Evolutionary conservation across 2,113 vertebrate species (phyloP), one percentile per base, ranked within the genome.

Genomic region (Genyomyrus donnyi): DNA sequence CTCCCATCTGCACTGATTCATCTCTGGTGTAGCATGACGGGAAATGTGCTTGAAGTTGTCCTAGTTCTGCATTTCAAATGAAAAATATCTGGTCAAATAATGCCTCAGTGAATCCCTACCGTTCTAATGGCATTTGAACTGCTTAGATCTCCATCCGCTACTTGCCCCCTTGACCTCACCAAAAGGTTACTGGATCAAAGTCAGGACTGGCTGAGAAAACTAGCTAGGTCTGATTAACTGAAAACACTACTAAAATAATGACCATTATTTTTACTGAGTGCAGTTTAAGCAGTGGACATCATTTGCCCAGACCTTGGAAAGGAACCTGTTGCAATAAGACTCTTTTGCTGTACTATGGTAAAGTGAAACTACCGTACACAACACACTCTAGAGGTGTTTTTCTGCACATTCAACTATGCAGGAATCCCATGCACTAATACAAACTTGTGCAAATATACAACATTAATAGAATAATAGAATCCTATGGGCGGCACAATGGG

Each of bases 31-130:
- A 50, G 84, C 84, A 86, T 50, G 84, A 86, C 31, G 84, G 84
- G 45, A 86, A 49, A 48, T 86, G 83, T 85, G 46, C 21, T 86
- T 86, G 84, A 86, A 86, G 24, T 86, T 48, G 84, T 50, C 84
- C 84, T 50, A 27, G 48, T 49, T 27, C 24, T 86, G 48, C 74
- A 50, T 85, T 85, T 45, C 83, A 49, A 48, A 42, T 49, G 9
- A 24, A 27, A 42, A 49, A 85, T 86, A 50, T 86, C 84, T 48
- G 74, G 84, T 49, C 13, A 5, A 48, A 50, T n/a, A 27, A 49
- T 27, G 45, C n/a, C 24, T 86, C 45, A 31, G 24, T 48, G 45
- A 86, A 86, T 86, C 42, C 39, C 84, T 13, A 50, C 48, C 15
- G 83, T 48, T 49, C 45, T 48, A 21, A 21, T 85, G 83, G 19